Base-by-base conservation (phyloP, 2,797 vertebrate species). In the Sphenodon punctatus region DNA sequence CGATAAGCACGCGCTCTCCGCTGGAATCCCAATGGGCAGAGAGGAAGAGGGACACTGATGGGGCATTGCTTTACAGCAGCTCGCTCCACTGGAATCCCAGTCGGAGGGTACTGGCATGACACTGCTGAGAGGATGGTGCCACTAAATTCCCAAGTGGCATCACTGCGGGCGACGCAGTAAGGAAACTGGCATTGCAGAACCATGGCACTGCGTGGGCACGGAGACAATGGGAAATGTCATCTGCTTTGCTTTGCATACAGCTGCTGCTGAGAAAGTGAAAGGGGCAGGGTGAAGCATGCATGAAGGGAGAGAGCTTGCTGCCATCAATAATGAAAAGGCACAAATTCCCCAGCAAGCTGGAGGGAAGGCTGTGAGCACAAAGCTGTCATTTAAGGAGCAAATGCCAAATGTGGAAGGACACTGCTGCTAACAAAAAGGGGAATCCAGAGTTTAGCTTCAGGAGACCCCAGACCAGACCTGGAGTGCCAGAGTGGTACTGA, bases 241-340 rank as follows among this genome's bases (percentile, higher is more conserved):
- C 86, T 55, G 70, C 84, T 70, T 84, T 87, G 74, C 60, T n/a
- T n/a, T n/a, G n/a, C n/a, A n/a, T n/a, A n/a, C n/a, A n/a, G n/a
- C n/a, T n/a, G n/a, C n/a, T n/a, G n/a, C n/a, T n/a, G n/a, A n/a
- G n/a, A n/a, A n/a, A n/a, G n/a, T n/a, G n/a, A n/a, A n/a, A 86
- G 82, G 65, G 75, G 71, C 85, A 74, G 74, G 60, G 27, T 77
- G 65, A 77, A 71, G 42, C 63, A 15, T 68, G 65, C 34, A 27
- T 30, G 71, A 79, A 68, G 60, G 72, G 51, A 88, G 34, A 82
- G 46, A 56, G 73, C 74, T 82, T 68, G 71, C 71, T 65, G 61
- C 61, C 78, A 80, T 86, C 78, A 86, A 72, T 86, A 84, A 22
- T n/a, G n/a, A 10, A 45, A 45, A 84, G 78, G 88, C 27, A 80